These are phyloP conservation scores for Colinus virginianus DNA, from an alignment of 2,113 vertebrate species.

Conservation along the genomic window DNA sequence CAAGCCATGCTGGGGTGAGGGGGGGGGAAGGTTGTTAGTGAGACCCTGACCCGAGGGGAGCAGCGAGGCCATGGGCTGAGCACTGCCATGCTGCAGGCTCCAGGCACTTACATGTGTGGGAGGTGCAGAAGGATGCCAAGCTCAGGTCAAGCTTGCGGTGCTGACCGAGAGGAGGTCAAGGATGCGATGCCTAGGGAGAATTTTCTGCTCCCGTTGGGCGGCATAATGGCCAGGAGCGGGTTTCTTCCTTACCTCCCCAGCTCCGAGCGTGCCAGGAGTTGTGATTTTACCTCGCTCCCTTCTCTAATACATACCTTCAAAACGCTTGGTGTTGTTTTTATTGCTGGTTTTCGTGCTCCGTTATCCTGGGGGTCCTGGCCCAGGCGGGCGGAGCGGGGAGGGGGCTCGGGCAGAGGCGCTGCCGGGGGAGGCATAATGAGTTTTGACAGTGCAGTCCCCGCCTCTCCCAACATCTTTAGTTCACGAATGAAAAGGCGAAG, in stretches of 20 bases:
- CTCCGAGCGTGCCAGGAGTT: neutral
- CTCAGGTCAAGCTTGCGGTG: accelerated
- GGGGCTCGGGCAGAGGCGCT: neutral
- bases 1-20: neutral
- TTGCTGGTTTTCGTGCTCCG: neutral
- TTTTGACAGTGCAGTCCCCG: conserved; percentile 5
- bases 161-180: accelerated
- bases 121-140: neutral
- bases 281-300: no score
- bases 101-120: neutral
- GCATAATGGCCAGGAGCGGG: neutral
- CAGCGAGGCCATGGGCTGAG: neutral
- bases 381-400: neutral
- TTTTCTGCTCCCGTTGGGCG: neutral
- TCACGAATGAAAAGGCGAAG: neutral
- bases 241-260: neutral
- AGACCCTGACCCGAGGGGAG: neutral
- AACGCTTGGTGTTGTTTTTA: neutral
- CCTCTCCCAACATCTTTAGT: conserved; percentile 8
- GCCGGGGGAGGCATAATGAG: neutral
- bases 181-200: neutral
- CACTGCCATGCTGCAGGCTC: neutral
- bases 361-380: neutral
- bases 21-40: no score
- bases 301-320: accelerated